Conservation (phyloP, 1,140 invertebrate species). For the Dreissena rostriformis region DNA sequence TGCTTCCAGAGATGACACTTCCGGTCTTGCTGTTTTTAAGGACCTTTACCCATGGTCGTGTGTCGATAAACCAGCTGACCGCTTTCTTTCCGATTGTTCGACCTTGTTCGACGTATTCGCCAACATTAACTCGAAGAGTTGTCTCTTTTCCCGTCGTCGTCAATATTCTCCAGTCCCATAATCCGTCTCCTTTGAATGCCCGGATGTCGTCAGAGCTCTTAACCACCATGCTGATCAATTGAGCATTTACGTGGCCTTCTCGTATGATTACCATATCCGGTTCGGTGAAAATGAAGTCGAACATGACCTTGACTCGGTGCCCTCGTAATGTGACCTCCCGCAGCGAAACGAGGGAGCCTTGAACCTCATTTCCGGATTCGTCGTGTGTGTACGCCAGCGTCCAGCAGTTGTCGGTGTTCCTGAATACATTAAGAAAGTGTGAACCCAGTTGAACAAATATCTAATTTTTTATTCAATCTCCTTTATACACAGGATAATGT, state of each 20-base stretch:
- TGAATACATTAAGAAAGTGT: neutral
- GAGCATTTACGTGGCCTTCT: neutral
- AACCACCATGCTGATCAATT: neutral
- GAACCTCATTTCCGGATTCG: neutral
- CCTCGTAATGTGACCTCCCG: neutral
- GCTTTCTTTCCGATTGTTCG: neutral
- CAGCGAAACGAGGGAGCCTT: neutral
- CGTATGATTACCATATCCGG: neutral
- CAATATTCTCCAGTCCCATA: slow-evolving; percentile 11
- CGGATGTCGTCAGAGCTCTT: neutral
- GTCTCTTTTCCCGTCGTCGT: slow-evolving; percentile 9
- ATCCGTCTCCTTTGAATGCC: neutral
- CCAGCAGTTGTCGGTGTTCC: slow-evolving; percentile 3
- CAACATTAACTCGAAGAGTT: neutral
- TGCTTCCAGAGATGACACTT: neutral
- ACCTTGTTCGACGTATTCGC: neutral
- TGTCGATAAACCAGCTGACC: slow-evolving; percentile 12
- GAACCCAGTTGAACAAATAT: too few relatives aligned
- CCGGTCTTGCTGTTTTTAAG: neutral
- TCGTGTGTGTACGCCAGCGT: neutral
- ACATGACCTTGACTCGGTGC: slow-evolving; percentile 13
- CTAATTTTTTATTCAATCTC: too few relatives aligned
- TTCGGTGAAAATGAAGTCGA: neutral
- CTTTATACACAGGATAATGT: too few relatives aligned
- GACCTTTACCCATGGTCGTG: neutral